Conservation (phyloP, 2,888 invertebrate species). For the Candidula unifasciata region DNA sequence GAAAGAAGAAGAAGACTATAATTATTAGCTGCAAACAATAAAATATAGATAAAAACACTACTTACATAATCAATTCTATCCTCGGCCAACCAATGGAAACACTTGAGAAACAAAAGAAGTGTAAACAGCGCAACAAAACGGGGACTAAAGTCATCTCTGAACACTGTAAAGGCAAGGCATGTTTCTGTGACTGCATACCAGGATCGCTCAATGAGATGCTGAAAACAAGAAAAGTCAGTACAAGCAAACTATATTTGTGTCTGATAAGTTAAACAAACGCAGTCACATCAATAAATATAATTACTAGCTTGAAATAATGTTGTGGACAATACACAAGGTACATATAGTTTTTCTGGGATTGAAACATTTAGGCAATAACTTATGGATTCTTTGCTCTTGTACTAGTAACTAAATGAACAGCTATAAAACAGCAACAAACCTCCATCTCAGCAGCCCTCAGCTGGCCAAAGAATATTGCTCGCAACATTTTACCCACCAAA, state of each 20-base stretch:
- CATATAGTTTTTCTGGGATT: too few species aligned
- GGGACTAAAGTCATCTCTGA: constrained; percentile 96
- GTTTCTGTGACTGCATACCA: constrained; percentile 99
- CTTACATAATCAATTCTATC: constrained; percentile 99
- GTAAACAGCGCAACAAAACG: constrained; percentile 98
- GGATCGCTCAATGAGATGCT: constrained; percentile 97
- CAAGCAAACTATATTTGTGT: neutral
- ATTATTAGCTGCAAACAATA: too few species aligned
- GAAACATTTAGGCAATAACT: too few species aligned
- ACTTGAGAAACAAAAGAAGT: constrained; percentile 95
- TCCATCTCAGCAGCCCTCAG: constrained; percentile 96
- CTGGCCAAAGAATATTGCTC: constrained; percentile 96
- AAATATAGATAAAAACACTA: neutral
- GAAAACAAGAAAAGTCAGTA: constrained; percentile 75
- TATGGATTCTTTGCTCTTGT: too few species aligned
- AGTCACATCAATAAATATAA: neutral
- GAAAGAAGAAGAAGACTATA: too few species aligned
- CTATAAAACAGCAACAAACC: constrained; percentile 80
- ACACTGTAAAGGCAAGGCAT: constrained; percentile 98
- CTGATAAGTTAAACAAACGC: neutral
- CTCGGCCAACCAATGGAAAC: constrained; percentile 99
- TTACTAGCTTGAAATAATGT: too few species aligned
- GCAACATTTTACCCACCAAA: constrained; percentile 93
- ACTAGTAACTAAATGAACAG: neutral
- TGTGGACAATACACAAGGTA: too few species aligned